Evolutionary conservation across 2,113 vertebrate genomes (phyloP).

Genomic region (Ctenodactylus gundi): DNA sequence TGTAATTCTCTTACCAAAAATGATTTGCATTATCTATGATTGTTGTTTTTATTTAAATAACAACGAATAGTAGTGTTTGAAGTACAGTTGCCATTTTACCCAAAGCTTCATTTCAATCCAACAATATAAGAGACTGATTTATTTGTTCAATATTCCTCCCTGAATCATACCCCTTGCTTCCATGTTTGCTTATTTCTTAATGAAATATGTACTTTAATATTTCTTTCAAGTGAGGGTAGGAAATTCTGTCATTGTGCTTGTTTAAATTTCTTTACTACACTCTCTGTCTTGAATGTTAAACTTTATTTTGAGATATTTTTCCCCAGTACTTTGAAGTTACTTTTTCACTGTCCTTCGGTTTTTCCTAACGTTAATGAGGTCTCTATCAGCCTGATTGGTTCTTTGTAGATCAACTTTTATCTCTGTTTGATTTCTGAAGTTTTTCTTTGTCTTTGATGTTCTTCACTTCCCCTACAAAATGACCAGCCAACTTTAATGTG

Average conservation of each 20-base stretch:
- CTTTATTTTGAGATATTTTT: neutral
- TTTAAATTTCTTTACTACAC: neutral
- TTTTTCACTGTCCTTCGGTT: neutral
- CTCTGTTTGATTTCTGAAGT: neutral
- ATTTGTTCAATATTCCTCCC: neutral
- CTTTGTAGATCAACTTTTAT: neutral
- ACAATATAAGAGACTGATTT: neutral
- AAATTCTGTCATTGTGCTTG: neutral
- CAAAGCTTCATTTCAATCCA: neutral
- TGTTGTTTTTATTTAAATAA: constrained; percentile 36
- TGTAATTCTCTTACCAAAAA: constrained; percentile 33
- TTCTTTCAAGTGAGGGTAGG: neutral
- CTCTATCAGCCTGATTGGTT: neutral
- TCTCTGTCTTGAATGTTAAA: neutral
- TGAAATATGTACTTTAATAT: neutral
- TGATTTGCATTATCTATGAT: neutral
- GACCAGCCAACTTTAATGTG: neutral
- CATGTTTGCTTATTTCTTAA: neutral
- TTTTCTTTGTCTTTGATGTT: neutral
- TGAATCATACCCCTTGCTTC: neutral
- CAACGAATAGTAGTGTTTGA: neutral
- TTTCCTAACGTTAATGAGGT: neutral
- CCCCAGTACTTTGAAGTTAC: neutral
- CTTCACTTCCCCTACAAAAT: neutral
- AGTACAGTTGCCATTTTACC: neutral